Base-by-base conservation (phyloP, 2,113 vertebrate genomes). In the Arenaria interpres region DNA sequence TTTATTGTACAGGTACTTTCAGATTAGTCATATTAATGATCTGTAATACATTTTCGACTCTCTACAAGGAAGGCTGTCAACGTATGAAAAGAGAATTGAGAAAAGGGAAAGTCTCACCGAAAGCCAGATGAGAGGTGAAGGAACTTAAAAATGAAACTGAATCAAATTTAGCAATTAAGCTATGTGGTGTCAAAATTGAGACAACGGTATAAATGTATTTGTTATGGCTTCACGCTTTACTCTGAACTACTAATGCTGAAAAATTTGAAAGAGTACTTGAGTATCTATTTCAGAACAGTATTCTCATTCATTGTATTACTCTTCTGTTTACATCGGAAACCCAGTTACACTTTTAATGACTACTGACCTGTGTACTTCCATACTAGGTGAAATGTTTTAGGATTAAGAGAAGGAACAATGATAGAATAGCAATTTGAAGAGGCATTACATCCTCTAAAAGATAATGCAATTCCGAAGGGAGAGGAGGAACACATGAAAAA, bases 141-240 rank as follows among this genome's bases (percentile, higher is more conserved):
- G 20, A 85, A 53, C 22, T n/a, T 79, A 88, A 66, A 30, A 68
- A 85, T 27, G 54, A 64, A 82, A 69, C 25, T 19, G 0, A 76
- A 83, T 66, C 21, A 80, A 60, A 77, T 80, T 66, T 69, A 51
- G 56, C 1, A 1, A 46, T 5, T 11, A 75, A 85, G 23, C 6
- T 45, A n/a, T 10, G 24, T 9, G 15, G 6, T 16, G 76, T 27
- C 21, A 46, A 76, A 91, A 77, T 4, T 33, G 54, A 88, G 63
- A 64, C 7, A 79, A 84, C 50, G 69, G 7, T 46, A 50, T 10
- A 45, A 91, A 59, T 15, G 4, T 5, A 37, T n/a, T 62, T 79
- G 4, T 35, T 66, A 45, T 10, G 10, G 9, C 4, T 82, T 85
- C 21, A 33, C 0, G 0, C 3, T 74, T 81, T 59, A 25, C 18